Percentiles rank a stretch among this genome's conserved stretches.
phyloP scores from a whole-genome alignment of 2,888 invertebrate species.

The Pollenia amentaria region DNA sequence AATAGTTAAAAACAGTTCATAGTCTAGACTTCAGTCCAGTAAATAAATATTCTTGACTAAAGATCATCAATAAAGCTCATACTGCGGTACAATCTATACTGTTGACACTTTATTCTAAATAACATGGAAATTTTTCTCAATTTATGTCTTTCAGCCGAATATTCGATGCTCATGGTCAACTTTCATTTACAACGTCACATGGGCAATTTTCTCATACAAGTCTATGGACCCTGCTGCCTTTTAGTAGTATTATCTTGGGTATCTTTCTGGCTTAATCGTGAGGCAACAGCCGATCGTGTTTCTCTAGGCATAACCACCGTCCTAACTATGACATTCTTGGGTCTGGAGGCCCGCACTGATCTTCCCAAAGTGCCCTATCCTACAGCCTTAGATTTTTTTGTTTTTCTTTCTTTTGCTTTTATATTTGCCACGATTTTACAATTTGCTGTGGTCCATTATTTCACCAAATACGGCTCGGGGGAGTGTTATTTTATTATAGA shows the following conservation, averaged over 20 bases:
- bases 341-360: slow-evolving; percentile 91
- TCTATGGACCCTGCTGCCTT: slow-evolving; percentile 93
- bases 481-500: slow-evolving; percentile 91
- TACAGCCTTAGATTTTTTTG: slow-evolving; percentile 94
- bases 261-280: slow-evolving; percentile 93
- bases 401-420: slow-evolving; percentile 91
- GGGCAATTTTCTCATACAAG: slow-evolving; percentile 95
- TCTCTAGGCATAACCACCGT: slow-evolving; percentile 93
- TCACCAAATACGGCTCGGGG: slow-evolving; percentile 93
- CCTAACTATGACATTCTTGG: slow-evolving; percentile 93
- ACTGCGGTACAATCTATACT: too few relatives aligned
- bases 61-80: too few relatives aligned
- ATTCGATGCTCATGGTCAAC: slow-evolving; percentile 90
- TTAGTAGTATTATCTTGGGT: slow-evolving; percentile 95
- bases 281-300: slow-evolving; percentile 92
- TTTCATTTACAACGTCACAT: slow-evolving; percentile 92
- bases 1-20: too few relatives aligned
- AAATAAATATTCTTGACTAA: too few relatives aligned
- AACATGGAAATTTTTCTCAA: not conserved
- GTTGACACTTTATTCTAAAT: too few relatives aligned
- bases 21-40: too few relatives aligned
- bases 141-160: slow-evolving; percentile 85
- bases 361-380: slow-evolving; percentile 94
- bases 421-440: slow-evolving; percentile 93
- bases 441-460: slow-evolving; percentile 93